A percentile compares a stretch with the other conserved stretches of the same genome.
Evolutionary conservation across 2,113 vertebrate species (phyloP).

Genomic region (Sciurus niger): DNA sequence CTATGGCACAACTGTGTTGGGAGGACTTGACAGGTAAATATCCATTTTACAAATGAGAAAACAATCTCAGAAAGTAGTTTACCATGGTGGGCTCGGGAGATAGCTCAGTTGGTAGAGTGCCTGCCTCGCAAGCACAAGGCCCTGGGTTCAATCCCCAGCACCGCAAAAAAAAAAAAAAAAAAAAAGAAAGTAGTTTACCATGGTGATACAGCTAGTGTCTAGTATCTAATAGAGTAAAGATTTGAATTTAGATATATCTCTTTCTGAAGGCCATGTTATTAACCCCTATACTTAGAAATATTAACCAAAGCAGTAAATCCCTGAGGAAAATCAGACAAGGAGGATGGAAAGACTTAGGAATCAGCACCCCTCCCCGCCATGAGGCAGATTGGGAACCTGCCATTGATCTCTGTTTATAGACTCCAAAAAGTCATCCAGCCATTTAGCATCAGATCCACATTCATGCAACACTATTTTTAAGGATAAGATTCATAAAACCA

Average conservation of each 20-base stretch:
- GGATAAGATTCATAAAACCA: not conserved
- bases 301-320: not conserved
- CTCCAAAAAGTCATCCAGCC: not conserved
- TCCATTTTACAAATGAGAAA: constrained; percentile 3
- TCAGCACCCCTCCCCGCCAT: not conserved
- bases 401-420: not conserved
- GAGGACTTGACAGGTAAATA: not conserved
- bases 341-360: not conserved
- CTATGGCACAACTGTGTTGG: not conserved
- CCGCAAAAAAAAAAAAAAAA: too few species aligned
- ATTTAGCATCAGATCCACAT: not conserved
- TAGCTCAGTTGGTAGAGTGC: too few species aligned
- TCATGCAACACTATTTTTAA: not conserved
- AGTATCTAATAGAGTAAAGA: not conserved
- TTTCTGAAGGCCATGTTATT: not conserved
- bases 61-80: not conserved
- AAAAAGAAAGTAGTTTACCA: not conserved
- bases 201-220: not conserved
- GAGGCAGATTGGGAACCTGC: not conserved
- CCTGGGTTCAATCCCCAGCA: too few species aligned
- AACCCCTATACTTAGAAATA: not conserved
- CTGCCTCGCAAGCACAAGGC: too few species aligned
- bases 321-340: not conserved
- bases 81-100: not conserved
- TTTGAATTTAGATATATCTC: not conserved